phyloP scores from a whole-genome alignment of 2,797 vertebrate species.

The Telmatherina bonti region DNA sequence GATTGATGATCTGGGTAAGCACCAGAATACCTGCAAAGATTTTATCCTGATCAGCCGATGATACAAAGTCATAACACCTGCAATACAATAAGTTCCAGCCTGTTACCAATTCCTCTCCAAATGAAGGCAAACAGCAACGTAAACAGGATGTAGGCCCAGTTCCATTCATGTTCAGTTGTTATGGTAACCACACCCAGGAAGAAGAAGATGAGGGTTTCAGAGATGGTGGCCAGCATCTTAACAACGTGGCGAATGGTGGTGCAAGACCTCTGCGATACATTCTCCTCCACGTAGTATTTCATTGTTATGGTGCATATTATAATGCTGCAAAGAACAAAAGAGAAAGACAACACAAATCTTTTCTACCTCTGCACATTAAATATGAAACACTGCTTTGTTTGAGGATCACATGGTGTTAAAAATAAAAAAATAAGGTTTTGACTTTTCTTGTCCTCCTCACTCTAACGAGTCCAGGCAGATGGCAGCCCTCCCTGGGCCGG shows the following conservation, averaged over 20 bases:
- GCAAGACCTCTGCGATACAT: conserved; percentile 93
- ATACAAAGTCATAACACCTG: neutral
- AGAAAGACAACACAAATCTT: neutral
- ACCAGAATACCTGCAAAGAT: conserved; percentile 87
- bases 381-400: too few relatives aligned
- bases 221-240: conserved; percentile 94
- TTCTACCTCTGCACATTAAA: neutral
- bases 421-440: too few relatives aligned
- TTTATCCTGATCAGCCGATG: neutral
- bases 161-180: conserved; percentile 94
- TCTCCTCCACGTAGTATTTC: conserved; percentile 97
- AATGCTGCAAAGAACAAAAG: conserved; percentile 81
- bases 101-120: conserved; percentile 90
- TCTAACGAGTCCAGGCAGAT: too few relatives aligned
- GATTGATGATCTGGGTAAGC: conserved; percentile 93
- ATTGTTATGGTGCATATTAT: conserved; percentile 93
- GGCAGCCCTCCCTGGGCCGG: too few relatives aligned
- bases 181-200: conserved; percentile 95
- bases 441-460: too few relatives aligned
- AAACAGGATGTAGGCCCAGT: conserved; percentile 94
- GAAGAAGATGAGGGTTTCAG: conserved; percentile 88
- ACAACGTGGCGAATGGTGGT: conserved; percentile 95
- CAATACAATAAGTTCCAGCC: neutral
- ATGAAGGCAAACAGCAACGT: conserved; percentile 91
- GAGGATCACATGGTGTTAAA: too few relatives aligned